A percentile compares a stretch with the other conserved stretches of the same genome.
These are phyloP conservation scores for Apostichopus japonicus DNA, from an alignment of 35 echinoderm and acorn worm genomes.

Conservation along the genomic window DNA sequence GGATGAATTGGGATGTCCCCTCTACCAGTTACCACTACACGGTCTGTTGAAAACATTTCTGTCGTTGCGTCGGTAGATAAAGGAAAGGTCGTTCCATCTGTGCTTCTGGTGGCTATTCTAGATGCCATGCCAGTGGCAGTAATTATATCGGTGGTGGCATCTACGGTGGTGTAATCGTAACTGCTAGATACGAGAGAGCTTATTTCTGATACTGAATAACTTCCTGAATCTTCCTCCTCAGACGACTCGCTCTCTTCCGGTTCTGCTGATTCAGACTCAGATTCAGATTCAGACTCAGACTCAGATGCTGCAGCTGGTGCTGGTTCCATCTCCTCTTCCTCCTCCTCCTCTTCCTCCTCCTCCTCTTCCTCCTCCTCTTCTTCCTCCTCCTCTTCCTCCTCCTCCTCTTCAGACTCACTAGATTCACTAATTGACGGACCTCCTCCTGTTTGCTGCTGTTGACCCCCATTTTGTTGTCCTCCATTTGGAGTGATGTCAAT, in stretches of 20 bases:
- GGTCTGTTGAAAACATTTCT: not conserved
- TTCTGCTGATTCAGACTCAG: not conserved
- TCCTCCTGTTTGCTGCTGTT: not conserved
- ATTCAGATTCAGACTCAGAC: not conserved
- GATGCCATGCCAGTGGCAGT: not conserved
- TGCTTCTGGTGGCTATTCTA: not conserved
- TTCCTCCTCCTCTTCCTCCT: not conserved
- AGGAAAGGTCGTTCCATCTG: not conserved
- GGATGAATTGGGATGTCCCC: slow-evolving; percentile 15
- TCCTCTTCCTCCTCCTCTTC: not conserved
- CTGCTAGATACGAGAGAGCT: slow-evolving; percentile 6
- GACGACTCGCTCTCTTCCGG: not conserved
- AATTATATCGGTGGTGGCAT: not conserved
- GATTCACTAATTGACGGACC: not conserved
- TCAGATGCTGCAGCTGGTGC: not conserved
- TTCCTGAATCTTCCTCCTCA: not conserved
- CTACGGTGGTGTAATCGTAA: not conserved
- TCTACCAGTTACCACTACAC: not conserved
- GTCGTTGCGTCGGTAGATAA: not conserved
- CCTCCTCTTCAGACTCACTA: not conserved
- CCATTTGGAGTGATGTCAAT: not conserved
- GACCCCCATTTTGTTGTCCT: not conserved
- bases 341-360: not conserved
- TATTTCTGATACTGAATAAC: not conserved
- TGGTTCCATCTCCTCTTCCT: not conserved